Conservation (phyloP, 2,888 invertebrate genomes). For the Mystacides longicornis region DNA sequence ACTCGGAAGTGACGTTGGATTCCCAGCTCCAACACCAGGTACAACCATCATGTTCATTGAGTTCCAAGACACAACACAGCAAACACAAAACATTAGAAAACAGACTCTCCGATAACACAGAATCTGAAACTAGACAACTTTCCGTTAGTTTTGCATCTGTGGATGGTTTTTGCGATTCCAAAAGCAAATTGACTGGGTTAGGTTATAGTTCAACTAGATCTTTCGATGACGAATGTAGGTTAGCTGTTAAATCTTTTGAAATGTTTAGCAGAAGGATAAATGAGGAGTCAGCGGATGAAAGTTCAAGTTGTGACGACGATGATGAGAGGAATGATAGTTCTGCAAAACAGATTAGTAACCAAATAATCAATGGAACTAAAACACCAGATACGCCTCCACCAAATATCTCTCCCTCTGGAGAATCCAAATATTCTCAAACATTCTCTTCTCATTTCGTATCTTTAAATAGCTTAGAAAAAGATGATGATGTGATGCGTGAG, state of each 20-base stretch:
- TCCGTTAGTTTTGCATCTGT: conserved; percentile 25
- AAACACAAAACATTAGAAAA: conserved; percentile 19
- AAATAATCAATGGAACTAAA: conserved; percentile 28
- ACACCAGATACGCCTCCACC: conserved; percentile 65
- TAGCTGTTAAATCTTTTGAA: conserved; percentile 17
- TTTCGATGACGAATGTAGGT: conserved; percentile 18
- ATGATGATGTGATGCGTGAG: conserved; percentile 33
- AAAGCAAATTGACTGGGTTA: conserved; percentile 24
- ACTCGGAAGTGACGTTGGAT: conserved; percentile 55
- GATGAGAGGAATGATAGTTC: neutral
- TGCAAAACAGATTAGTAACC: neutral
- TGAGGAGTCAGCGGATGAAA: conserved; percentile 13
- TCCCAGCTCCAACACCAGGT: conserved; percentile 53
- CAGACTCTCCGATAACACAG: conserved; percentile 9
- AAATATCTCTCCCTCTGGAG: conserved; percentile 46
- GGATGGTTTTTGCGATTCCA: conserved; percentile 22
- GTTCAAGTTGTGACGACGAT: conserved; percentile 8
- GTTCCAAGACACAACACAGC: conserved; percentile 24
- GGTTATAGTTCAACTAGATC: conserved; percentile 11
- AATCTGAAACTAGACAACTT: conserved; percentile 17
- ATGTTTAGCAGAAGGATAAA: conserved; percentile 18
- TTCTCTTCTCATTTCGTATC: conserved; percentile 58
- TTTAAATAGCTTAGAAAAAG: conserved; percentile 40
- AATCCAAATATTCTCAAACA: conserved; percentile 49
- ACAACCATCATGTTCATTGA: conserved; percentile 44